These are phyloP conservation scores for Cyclophora albipunctata DNA, from an alignment of 2,888 invertebrate genomes.

Conservation along the genomic window DNA sequence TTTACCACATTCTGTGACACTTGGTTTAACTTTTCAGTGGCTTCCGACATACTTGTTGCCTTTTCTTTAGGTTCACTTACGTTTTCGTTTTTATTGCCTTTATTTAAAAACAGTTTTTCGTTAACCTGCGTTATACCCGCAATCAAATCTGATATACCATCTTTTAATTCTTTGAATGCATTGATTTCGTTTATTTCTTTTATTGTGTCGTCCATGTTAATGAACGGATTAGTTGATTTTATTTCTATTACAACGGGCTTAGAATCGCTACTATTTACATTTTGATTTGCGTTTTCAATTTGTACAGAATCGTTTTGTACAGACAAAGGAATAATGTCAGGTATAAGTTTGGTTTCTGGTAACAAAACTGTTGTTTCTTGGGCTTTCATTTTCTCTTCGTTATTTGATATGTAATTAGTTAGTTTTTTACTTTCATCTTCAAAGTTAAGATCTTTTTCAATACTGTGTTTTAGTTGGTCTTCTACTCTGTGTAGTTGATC, in stretches of 20 bases:
- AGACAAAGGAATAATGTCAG: constrained; percentile 38
- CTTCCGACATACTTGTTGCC: constrained; percentile 45
- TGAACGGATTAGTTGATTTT: constrained; percentile 57
- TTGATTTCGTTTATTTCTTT: constrained; percentile 65
- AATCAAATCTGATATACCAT: constrained; percentile 68
- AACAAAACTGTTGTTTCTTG: constrained; percentile 40
- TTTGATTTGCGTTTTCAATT: constrained; percentile 24
- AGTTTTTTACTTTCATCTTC: constrained; percentile 51
- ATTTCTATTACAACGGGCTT: constrained; percentile 27
- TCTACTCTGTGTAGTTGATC: constrained; percentile 67
- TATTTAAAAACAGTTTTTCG: constrained; percentile 58
- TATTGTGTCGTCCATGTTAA: constrained; percentile 51
- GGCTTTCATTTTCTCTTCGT: constrained; percentile 39
- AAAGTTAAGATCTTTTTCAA: constrained; percentile 61
- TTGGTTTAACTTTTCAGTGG: constrained; percentile 48
- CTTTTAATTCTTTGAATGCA: constrained; percentile 68
- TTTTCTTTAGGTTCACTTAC: constrained; percentile 24
- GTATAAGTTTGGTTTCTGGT: constrained; percentile 40
- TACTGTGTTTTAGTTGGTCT: constrained; percentile 64
- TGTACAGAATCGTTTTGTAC: constrained; percentile 45
- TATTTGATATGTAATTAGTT: constrained; percentile 37
- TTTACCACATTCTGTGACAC: constrained; percentile 36
- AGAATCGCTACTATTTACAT: constrained; percentile 20
- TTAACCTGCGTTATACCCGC: constrained; percentile 70
- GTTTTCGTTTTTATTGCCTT: constrained; percentile 28